Evolutionary conservation across 1,140 invertebrate species (phyloP), one percentile per base, ranked within the genome.

Genomic region (Neuroterus valhalla): DNA sequence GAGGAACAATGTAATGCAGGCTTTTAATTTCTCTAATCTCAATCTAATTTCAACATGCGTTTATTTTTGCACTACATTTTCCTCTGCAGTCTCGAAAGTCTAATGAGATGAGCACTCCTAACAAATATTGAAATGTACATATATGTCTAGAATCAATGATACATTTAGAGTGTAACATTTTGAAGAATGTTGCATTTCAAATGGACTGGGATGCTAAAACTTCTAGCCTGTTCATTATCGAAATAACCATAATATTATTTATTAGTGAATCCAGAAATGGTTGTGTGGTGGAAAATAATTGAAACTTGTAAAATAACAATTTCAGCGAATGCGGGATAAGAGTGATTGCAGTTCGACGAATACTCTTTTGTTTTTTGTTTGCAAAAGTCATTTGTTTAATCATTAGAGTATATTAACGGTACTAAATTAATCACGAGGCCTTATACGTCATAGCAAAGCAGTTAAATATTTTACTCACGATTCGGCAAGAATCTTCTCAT

Each of bases 341-440:
- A 38, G 31, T 38, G 31, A 38, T 38, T 38, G 31, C 5, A 38
- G 1, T 38, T 38, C 10, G 31, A 38, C 31, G 31, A 38, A 38
- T 38, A 38, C 8, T 38, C 10, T 38, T 38, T 38, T 0, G 6
- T 38, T 38, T 38, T 38, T 62, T 26, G 1, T 62, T 62, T 62
- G 23, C 55, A 62, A 62, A 62, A 62, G 55, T 62, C 55, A 62
- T 62, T 62, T 62, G 26, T 62, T 1, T 62, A 62, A 62, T 62
- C 23, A 15, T 2, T 55, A 55, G 52, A 21, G 8, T 55, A 62
- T 23, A 11, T 62, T 62, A 62, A 62, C 55, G 23, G 26, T 62
- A 62, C 55, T 38, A 62, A 62, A 62, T 62, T 62, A 26, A 31
- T 62, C 23, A 62, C n/a, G 55, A 62, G 55, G 55, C 55, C 55